Conservation (phyloP, 1,140 invertebrate species). For the Hesperophylax magnus region DNA sequence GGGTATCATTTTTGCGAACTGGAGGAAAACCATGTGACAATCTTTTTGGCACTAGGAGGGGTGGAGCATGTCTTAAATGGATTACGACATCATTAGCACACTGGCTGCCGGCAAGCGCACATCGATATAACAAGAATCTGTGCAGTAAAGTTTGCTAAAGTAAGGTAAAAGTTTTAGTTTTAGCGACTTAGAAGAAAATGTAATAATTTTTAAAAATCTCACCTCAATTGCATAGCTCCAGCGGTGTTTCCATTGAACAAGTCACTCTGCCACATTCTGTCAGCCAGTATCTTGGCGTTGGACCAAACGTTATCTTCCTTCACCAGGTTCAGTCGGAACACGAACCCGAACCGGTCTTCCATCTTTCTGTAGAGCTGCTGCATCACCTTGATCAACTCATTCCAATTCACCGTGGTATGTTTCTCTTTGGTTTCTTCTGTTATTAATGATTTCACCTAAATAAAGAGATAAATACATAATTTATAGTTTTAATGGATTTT, state of each 20-base stretch:
- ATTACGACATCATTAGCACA: too few relatives aligned
- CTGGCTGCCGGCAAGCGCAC: too few relatives aligned
- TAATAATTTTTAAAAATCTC: background rate
- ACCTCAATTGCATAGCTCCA: conserved; percentile 42
- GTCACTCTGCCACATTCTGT: conserved; percentile 27
- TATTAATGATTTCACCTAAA: conserved; percentile 11
- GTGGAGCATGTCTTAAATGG: too few relatives aligned
- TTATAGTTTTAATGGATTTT: background rate
- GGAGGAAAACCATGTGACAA: too few relatives aligned
- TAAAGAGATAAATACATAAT: background rate
- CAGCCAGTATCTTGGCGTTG: conserved; percentile 22
- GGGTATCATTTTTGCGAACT: too few relatives aligned
- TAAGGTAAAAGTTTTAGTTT: too few relatives aligned
- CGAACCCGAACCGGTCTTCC: conserved; percentile 40
- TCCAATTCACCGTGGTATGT: conserved; percentile 62
- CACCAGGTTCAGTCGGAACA: conserved; percentile 26
- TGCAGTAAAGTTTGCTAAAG: too few relatives aligned
- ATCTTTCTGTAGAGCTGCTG: conserved; percentile 63
- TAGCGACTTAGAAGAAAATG: too few relatives aligned
- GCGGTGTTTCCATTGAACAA: conserved; percentile 17
- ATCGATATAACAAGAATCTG: too few relatives aligned
- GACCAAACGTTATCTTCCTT: conserved; percentile 33
- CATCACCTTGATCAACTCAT: conserved; percentile 61
- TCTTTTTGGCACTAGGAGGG: too few relatives aligned
- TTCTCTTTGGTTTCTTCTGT: conserved; percentile 5